These are phyloP conservation scores for Aldabrachelys gigantea DNA, from an alignment of 2,113 vertebrate genomes.

Conservation along the genomic window DNA sequence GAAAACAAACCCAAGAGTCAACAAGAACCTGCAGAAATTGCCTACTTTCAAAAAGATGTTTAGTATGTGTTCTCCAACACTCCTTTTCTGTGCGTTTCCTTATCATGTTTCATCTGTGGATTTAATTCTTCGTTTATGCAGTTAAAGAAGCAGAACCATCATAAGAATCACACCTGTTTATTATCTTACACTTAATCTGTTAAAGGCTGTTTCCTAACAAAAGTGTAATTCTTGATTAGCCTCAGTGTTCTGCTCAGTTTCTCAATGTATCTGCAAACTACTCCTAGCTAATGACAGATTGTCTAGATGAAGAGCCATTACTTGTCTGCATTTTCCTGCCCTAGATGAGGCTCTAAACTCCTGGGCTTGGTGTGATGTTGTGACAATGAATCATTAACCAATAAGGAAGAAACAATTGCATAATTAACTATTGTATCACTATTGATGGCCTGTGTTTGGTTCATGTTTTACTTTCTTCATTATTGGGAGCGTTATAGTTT, in stretches of 20 bases:
- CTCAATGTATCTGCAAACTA: conserved; percentile 67
- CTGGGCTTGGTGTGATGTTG: conserved; percentile 39
- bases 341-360: conserved; percentile 15
- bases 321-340: conserved; percentile 36
- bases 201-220: conserved; percentile 67
- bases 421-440: background rate
- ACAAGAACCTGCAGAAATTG: background rate
- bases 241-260: conserved; percentile 67
- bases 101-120: conserved; percentile 30
- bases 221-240: conserved; percentile 75
- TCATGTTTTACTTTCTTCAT: conserved; percentile 38
- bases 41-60: background rate
- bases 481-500: conserved; percentile 1
- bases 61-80: background rate
- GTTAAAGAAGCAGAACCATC: conserved; percentile 7
- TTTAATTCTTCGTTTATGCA: conserved; percentile 39
- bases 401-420: background rate
- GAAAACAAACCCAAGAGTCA: background rate
- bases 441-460: background rate
- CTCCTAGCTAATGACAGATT: conserved; percentile 69
- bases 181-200: conserved; percentile 64
- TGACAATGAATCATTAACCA: conserved; percentile 52
- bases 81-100: conserved; percentile 22
- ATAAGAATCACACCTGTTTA: conserved; percentile 44
- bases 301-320: conserved; percentile 55